phyloP scores from a whole-genome alignment of 92 coral and sea anemone genomes.

The Nematostella vectensis region DNA sequence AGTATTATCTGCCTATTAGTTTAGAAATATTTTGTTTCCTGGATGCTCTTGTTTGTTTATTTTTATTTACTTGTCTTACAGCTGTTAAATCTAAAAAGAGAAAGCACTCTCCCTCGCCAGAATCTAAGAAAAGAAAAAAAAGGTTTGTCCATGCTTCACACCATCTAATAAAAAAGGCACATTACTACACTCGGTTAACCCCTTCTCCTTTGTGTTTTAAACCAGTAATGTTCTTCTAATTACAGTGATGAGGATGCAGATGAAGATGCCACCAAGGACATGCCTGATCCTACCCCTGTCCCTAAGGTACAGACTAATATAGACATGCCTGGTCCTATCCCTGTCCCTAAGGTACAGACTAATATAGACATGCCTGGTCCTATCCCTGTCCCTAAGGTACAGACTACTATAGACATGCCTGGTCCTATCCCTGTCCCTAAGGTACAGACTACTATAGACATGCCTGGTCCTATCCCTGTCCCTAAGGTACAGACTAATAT shows the following conservation, averaged over 20 bases:
- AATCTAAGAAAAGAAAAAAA: slow-evolving; percentile 84
- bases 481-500: too few species aligned
- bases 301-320: slow-evolving; percentile 39
- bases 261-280: slow-evolving; percentile 90
- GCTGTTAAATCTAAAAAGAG: slow-evolving; percentile 58
- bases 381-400: too few species aligned
- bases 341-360: too few species aligned
- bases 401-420: too few species aligned
- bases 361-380: too few species aligned
- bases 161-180: background rate
- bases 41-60: background rate
- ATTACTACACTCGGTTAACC: background rate
- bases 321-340: background rate
- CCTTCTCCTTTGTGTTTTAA: background rate
- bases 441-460: too few species aligned
- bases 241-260: slow-evolving; percentile 10
- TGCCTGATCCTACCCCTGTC: slow-evolving; percentile 85
- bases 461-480: too few species aligned
- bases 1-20: too few species aligned
- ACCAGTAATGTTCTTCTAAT: too few species aligned
- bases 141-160: slow-evolving; percentile 19
- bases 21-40: too few species aligned
- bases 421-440: too few species aligned
- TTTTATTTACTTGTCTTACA: background rate
- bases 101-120: slow-evolving; percentile 90